Conservation (phyloP, 2,797 vertebrate species). For the Aulostomus chinensis region DNA sequence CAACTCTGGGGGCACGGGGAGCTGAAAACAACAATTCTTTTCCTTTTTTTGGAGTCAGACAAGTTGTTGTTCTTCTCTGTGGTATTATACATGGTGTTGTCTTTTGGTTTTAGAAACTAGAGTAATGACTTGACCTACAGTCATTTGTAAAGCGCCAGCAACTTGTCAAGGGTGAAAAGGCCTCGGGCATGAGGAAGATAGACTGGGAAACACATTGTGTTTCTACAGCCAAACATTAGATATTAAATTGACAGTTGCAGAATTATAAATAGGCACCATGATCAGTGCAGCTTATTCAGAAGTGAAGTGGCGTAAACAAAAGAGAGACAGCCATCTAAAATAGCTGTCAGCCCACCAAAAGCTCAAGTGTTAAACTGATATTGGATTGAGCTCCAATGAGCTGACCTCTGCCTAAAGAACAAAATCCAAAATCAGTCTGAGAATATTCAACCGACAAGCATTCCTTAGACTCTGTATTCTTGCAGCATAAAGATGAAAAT, state of each 20-base stretch:
- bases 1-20: constrained; percentile 31
- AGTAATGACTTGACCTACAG: constrained; percentile 61
- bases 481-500: constrained; percentile 8
- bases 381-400: constrained; percentile 39
- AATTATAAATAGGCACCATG: constrained; percentile 26
- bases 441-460: constrained; percentile 43
- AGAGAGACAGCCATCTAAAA: constrained; percentile 11
- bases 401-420: constrained; percentile 41
- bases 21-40: constrained; percentile 47
- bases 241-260: constrained; percentile 31
- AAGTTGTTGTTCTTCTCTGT: constrained; percentile 27
- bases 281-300: constrained; percentile 8
- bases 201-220: constrained; percentile 45
- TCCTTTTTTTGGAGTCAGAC: constrained; percentile 50
- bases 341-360: constrained; percentile 21
- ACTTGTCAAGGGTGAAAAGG: constrained; percentile 58
- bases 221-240: constrained; percentile 33
- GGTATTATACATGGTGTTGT: constrained; percentile 49
- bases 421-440: constrained; percentile 42
- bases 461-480: constrained; percentile 26
- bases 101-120: constrained; percentile 48
- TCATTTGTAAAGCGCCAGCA: constrained; percentile 64
- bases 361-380: constrained; percentile 39
- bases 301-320: constrained; percentile 17
- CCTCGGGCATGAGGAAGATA: constrained; percentile 40